Evolutionary conservation across 1,140 invertebrate species (phyloP), one percentile per base, ranked within the genome.

Genomic region (Oscheius sp.): DNA sequence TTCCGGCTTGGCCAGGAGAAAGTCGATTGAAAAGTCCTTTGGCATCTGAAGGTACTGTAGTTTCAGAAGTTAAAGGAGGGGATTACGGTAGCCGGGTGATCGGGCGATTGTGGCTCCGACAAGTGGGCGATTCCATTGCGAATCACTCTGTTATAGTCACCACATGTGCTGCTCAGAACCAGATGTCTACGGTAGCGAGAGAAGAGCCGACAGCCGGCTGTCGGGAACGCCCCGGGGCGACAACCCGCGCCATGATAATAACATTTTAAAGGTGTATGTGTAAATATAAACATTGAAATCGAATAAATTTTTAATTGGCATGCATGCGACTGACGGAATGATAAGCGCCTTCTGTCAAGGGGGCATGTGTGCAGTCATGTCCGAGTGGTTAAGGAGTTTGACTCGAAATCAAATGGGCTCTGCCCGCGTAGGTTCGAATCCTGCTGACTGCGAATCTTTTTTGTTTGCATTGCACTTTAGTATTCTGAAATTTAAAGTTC

Each of bases 371-470:
- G 64, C 77, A 65, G 63, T 64, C 52, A 74, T 73, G 63, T 78
- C 76, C 58, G 62, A 79, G 62, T 74, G 38, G 59, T 69, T 73
- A 71, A 71, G 73, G 66, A 79, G 77, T 35, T 73, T 71, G 63
- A 76, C 59, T 68, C 38, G 75, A 77, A 77, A 77, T 77, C 75
- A 77, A 75, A 62, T 77, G 75, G 75, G 75, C 75, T 77, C 75
- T 77, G 75, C 75, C 75, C 75, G 75, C 75, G 72, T 75, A 77
- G 75, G 75, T 77, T 77, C 75, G 73, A 75, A 77, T 77, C 75
- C 75, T 77, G 72, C 72, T 75, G 63, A 68, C 75, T 77, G 73
- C 75, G 75, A 64, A 74, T 71, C 23, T 2, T 26, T 52, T 65
- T 36, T 64, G n/a, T 34, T 4, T 61, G 34, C n/a, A n/a, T n/a